A percentile compares a stretch with the other conserved stretches of the same genome.
Evolutionary conservation across 1,140 invertebrate genomes (phyloP).

Genomic region (Teleopsis dalmanni): DNA sequence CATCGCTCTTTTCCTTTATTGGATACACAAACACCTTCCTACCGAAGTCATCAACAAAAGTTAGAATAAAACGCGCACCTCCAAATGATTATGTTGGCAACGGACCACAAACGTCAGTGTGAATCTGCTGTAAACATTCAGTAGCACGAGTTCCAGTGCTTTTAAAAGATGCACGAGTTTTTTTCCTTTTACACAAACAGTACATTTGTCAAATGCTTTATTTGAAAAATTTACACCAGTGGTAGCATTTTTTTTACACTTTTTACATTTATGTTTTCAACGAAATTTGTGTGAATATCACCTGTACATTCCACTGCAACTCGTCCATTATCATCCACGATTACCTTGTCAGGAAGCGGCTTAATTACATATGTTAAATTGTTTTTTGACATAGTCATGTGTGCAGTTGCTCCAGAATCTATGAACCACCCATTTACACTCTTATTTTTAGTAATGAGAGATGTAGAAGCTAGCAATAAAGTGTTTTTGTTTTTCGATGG

Average conservation of each 20-base stretch:
- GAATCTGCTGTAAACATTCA: background rate
- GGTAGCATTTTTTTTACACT: background rate
- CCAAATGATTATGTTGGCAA: slow-evolving; percentile 31
- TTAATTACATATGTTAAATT: background rate
- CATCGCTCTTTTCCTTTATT: slow-evolving; percentile 6
- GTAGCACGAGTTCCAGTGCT: slow-evolving; percentile 13
- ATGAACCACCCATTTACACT: background rate
- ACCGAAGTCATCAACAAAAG: slow-evolving; percentile 45
- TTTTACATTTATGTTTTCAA: background rate
- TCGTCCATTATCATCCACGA: slow-evolving; percentile 5
- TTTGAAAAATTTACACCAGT: slow-evolving; percentile 5
- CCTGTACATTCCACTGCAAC: slow-evolving; percentile 5
- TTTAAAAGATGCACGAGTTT: slow-evolving; percentile 7
- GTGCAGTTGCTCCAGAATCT: slow-evolving; percentile 5
- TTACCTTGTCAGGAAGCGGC: background rate
- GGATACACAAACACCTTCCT: slow-evolving; percentile 22
- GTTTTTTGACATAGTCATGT: background rate
- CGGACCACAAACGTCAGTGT: slow-evolving; percentile 20
- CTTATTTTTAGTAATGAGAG: background rate
- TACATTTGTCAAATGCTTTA: background rate
- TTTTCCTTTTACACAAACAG: background rate
- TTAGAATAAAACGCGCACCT: slow-evolving; percentile 38
- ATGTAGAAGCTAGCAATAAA: background rate
- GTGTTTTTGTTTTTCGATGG: background rate
- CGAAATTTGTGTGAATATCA: background rate